Evolutionary conservation across 2,113 vertebrate genomes (phyloP), one percentile per base, ranked within the genome.

Genomic region (Accipiter virgatus): DNA sequence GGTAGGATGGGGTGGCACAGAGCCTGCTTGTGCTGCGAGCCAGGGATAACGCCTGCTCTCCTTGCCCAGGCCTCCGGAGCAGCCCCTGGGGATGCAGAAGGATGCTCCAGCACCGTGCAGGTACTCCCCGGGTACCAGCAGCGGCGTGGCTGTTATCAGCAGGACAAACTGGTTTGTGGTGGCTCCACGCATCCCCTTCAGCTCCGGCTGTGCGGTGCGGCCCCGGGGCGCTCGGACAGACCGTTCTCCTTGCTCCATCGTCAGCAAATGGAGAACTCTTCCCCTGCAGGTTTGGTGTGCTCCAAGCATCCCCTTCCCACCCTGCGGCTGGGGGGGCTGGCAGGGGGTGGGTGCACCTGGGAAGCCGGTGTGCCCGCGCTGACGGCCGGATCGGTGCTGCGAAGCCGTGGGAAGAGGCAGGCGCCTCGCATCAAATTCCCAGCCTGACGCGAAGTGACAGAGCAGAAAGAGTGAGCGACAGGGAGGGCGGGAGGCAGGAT

Each of bases 381-480:
- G 73, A 8, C 0, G 21, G 53, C 55, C 1, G 4, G 73, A 73
- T 38, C 66, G 21, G 55, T 25, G 62, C 14, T 25, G 34, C 50
- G 90, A 48, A 68, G 59, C 73, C 1, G 4, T 7, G 48, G 82
- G 83, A 74, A 75, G 86, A 77, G 86, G 86, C 81, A 65, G 94
- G 63, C 34, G 7, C 50, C 50, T 22, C 7, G 23, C 55, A 9
- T 97, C 93, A 92, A 92, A 72, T 63, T 66, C 50, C 47, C 68
- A 79, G 79, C 67, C 83, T 96, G 95, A 90, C 3, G 0, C 0
- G 5, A 83, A 72, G 93, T 62, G 95, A 94, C 0, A 4, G 91
- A 97, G 94, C 94, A 94, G 96, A 95, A 94, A 82, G 50, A 71
- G 42, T 50, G 34, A 92, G 78, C 2, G 10, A 78, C 20, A 23